These are phyloP conservation scores for Capromys pilorides DNA, from an alignment of 2,797 vertebrate species.

Conservation along the genomic window DNA sequence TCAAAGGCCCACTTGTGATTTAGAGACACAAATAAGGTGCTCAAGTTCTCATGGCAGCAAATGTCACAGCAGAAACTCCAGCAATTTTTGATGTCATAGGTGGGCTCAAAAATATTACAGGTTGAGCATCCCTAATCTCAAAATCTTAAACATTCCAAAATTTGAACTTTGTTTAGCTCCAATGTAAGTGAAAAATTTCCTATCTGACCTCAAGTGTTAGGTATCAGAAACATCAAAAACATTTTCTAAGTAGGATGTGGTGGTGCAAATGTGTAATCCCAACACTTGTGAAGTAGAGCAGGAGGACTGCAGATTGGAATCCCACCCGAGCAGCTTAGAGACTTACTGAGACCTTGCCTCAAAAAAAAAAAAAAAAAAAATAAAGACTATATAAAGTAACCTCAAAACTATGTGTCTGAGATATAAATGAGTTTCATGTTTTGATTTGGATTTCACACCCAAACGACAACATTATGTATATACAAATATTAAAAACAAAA, in stretches of 20 bases:
- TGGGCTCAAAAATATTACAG: neutral
- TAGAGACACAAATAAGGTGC: neutral
- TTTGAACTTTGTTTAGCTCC: neutral
- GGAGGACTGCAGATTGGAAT: neutral
- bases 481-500: neutral
- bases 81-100: neutral
- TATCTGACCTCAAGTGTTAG: neutral
- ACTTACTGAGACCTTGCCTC: neutral
- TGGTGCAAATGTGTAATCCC: neutral
- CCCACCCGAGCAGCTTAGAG: neutral
- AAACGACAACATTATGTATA: neutral
- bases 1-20: neutral
- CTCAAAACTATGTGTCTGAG: neutral
- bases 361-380: too few relatives aligned
- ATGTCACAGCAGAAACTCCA: neutral
- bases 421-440: neutral
- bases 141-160: neutral
- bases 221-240: neutral
- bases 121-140: neutral
- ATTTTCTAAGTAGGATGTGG: neutral
- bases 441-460: neutral
- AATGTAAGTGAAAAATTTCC: neutral
- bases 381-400: neutral
- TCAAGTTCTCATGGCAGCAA: neutral
- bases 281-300: neutral